A percentile compares a stretch with the other conserved stretches of the same genome.
These are phyloP conservation scores for Rhea americana DNA, from an alignment of 2,113 vertebrate genomes.

Conservation along the genomic window DNA sequence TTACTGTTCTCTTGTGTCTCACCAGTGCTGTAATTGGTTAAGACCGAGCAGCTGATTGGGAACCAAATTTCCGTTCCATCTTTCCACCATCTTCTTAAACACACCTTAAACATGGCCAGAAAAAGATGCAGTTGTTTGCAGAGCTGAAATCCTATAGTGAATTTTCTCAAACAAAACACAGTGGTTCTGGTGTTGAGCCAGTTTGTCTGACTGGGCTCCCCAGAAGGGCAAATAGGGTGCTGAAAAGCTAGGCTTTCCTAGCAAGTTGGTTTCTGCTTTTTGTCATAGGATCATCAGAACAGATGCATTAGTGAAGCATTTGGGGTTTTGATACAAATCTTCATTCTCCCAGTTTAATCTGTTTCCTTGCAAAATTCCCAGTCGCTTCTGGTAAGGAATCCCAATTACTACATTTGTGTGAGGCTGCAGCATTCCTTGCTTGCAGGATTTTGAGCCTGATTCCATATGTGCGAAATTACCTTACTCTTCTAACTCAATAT, in stretches of 20 bases:
- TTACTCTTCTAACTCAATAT: neutral
- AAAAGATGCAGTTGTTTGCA: neutral
- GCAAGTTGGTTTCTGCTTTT: neutral
- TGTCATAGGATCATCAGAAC: neutral
- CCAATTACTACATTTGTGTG: accelerated
- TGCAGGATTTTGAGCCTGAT: accelerated
- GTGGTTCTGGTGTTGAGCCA: neutral
- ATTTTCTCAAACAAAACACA: neutral
- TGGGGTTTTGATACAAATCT: neutral
- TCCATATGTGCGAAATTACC: neutral
- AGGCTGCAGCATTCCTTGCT: neutral
- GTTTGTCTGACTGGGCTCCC: neutral
- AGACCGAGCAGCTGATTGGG: neutral
- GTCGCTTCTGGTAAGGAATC: neutral
- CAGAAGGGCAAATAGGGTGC: neutral
- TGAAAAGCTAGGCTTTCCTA: neutral
- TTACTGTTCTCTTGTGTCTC: neutral
- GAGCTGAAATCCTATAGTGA: neutral
- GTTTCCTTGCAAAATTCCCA: neutral
- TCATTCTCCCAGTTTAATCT: accelerated
- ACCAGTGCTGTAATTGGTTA: neutral
- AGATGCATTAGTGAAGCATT: accelerated
- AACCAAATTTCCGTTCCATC: neutral
- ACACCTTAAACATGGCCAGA: accelerated
- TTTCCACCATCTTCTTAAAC: neutral